phyloP scores from a whole-genome alignment of 2,888 invertebrate genomes.

The Junonia oenone region DNA sequence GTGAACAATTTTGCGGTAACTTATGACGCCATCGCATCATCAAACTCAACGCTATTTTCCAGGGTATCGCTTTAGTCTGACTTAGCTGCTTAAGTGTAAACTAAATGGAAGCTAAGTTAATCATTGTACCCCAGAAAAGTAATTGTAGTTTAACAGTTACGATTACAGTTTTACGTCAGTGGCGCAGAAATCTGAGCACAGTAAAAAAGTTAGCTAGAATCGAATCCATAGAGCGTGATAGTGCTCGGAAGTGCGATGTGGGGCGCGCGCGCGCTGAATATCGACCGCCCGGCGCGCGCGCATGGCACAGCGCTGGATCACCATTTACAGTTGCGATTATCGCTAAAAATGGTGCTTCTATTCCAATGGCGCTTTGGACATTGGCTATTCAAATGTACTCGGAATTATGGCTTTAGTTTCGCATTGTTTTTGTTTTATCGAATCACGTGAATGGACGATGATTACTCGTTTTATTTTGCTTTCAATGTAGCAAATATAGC shows the following conservation, averaged over 20 bases:
- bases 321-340: conserved; percentile 17
- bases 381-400: not conserved
- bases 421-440: not conserved
- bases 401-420: not conserved
- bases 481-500: no score
- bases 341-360: not conserved
- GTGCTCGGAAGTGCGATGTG: conserved; percentile 33
- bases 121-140: not conserved
- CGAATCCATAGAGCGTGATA: conserved; percentile 16
- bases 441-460: not conserved
- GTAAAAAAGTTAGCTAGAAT: conserved; percentile 3
- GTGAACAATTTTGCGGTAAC: not conserved
- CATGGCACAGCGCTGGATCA: conserved; percentile 4
- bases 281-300: conserved; percentile 2
- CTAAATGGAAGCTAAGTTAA: not conserved
- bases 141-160: conserved; percentile 10
- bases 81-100: not conserved
- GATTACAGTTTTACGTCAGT: conserved; percentile 10
- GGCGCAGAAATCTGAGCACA: conserved; percentile 3
- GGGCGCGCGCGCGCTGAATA: conserved; percentile 40
- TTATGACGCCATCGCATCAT: not conserved
- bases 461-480: not conserved
- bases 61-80: not conserved
- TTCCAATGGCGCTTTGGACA: not conserved
- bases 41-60: not conserved